phyloP scores from a whole-genome alignment of 2,797 vertebrate genomes.

The Cryptoprocta ferox region DNA sequence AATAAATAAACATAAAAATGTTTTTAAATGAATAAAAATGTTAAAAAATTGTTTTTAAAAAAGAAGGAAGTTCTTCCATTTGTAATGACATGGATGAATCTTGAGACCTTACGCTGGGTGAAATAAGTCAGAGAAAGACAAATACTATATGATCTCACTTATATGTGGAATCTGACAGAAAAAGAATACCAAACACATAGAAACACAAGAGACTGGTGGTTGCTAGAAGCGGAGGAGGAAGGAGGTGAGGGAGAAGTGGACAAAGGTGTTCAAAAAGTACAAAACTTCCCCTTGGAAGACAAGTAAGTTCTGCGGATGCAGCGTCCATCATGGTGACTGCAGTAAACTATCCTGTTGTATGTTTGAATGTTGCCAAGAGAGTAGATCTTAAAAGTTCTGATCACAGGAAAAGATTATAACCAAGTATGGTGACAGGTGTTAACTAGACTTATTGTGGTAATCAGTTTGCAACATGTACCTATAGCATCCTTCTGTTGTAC shows the following conservation, averaged over 20 bases:
- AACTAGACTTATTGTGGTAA: not conserved
- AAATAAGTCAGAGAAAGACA: not conserved
- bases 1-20: no score
- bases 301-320: not conserved
- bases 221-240: not conserved
- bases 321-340: no score
- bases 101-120: not conserved
- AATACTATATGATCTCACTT: not conserved
- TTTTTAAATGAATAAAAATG: no score
- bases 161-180: not conserved
- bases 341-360: not conserved
- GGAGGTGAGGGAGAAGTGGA: not conserved
- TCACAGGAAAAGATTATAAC: not conserved
- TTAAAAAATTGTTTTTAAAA: not conserved
- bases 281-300: not conserved
- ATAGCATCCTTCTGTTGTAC: not conserved
- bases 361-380: not conserved
- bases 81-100: not conserved
- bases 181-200: not conserved
- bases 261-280: not conserved
- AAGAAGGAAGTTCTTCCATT: not conserved
- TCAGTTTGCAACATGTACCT: not conserved
- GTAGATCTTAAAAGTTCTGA: not conserved
- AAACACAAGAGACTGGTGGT: not conserved
- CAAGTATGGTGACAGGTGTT: not conserved